Percentiles rank a stretch among this genome's conserved stretches.
phyloP scores from a whole-genome alignment of 92 coral and sea anemone genomes.

The Zoanthus sansibaricus region DNA sequence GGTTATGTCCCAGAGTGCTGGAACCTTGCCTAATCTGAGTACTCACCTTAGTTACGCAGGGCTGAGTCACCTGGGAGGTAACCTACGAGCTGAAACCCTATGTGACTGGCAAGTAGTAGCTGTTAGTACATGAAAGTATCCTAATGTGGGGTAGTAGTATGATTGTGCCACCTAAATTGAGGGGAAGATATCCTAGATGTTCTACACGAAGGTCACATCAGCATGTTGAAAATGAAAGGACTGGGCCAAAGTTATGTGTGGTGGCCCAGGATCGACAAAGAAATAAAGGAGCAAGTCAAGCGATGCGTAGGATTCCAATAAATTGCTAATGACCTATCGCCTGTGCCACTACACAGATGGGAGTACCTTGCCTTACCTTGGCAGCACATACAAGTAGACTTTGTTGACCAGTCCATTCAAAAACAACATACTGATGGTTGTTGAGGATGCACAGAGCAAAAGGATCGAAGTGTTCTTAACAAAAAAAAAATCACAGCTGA shows the following conservation, averaged over 20 bases:
- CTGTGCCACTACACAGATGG: too few relatives aligned
- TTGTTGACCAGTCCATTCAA: neutral
- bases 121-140: slow-evolving; percentile 3
- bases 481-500: slow-evolving; percentile 31
- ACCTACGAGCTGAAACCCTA: neutral
- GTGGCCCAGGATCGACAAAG: too few relatives aligned
- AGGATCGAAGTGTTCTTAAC: slow-evolving; percentile 40
- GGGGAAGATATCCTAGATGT: neutral
- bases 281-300: too few relatives aligned
- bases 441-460: slow-evolving; percentile 37
- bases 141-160: neutral
- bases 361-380: too few relatives aligned
- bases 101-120: neutral
- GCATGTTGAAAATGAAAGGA: slow-evolving; percentile 17
- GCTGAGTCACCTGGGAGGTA: neutral
- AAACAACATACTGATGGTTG: slow-evolving; percentile 42
- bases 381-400: too few relatives aligned
- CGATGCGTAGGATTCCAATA: too few relatives aligned
- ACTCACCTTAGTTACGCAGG: neutral
- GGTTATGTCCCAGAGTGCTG: neutral
- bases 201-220: neutral
- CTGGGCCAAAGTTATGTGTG: neutral
- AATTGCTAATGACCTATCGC: too few relatives aligned
- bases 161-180: neutral
- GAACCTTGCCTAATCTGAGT: neutral